Evolutionary conservation across 2,113 vertebrate genomes (phyloP).

Genomic region (Arizona elegans): DNA sequence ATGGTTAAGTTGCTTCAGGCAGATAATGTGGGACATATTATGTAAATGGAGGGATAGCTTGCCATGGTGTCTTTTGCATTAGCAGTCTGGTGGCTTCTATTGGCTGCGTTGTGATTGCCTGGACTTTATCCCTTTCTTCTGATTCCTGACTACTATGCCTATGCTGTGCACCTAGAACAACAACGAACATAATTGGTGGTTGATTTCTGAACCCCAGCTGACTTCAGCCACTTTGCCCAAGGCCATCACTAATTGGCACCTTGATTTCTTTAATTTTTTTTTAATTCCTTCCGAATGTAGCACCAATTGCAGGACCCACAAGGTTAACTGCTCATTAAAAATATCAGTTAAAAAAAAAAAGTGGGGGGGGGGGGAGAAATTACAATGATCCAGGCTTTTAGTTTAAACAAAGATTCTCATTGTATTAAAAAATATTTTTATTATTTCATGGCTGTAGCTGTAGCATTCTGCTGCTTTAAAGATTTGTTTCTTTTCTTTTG

Average conservation of each 20-base stretch:
- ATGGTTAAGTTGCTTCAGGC: not conserved
- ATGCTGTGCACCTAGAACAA: not conserved
- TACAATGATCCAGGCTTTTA: not conserved
- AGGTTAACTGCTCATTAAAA: not conserved
- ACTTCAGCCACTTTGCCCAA: not conserved
- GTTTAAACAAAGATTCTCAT: not conserved
- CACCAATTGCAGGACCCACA: not conserved
- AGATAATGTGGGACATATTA: not conserved
- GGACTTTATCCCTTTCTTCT: not conserved
- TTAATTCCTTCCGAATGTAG: not conserved
- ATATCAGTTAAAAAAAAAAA: not conserved
- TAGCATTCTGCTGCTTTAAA: not conserved
- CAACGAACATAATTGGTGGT: not conserved
- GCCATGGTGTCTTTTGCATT: not conserved
- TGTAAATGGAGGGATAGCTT: not conserved
- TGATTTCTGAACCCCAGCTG: not conserved
- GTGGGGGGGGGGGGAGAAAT: no score
- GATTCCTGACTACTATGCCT: not conserved
- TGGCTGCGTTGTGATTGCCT: not conserved
- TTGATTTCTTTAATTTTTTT: no score
- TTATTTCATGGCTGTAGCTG: not conserved
- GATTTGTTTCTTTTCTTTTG: not conserved
- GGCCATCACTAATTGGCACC: not conserved
- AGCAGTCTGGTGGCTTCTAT: not conserved
- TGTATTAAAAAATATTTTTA: not conserved